These are phyloP conservation scores for Mantis religiosa DNA, from an alignment of 2,888 invertebrate genomes.

Conservation along the genomic window DNA sequence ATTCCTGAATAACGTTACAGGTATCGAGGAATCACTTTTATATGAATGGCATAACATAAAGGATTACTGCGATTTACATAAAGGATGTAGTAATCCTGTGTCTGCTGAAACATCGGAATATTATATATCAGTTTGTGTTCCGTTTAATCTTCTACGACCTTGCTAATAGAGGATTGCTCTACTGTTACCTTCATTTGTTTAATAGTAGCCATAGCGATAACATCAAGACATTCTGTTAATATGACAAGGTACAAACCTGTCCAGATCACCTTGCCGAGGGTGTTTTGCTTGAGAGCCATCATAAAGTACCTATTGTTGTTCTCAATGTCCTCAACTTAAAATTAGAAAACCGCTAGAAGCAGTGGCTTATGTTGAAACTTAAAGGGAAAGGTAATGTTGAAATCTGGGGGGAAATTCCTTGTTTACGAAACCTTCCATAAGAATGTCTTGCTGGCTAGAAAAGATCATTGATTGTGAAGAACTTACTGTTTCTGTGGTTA, in stretches of 20 bases:
- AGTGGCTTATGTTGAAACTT: neutral
- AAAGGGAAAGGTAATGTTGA: neutral
- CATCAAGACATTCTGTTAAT: neutral
- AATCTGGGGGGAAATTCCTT: neutral
- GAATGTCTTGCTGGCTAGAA: too few relatives aligned
- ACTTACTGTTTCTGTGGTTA: too few relatives aligned
- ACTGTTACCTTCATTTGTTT: neutral
- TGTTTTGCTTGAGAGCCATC: neutral
- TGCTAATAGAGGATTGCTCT: neutral
- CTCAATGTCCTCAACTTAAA: neutral
- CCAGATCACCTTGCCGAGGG: neutral
- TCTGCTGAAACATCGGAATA: too few relatives aligned
- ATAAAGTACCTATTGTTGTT: neutral
- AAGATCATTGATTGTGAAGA: too few relatives aligned
- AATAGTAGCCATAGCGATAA: neutral
- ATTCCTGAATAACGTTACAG: too few relatives aligned
- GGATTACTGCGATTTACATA: too few relatives aligned
- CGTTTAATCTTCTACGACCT: too few relatives aligned
- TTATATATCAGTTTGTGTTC: too few relatives aligned
- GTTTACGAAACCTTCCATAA: too few relatives aligned
- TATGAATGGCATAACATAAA: too few relatives aligned
- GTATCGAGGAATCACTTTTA: too few relatives aligned
- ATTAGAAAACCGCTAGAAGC: neutral
- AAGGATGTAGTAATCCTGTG: too few relatives aligned
- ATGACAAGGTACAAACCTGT: neutral